Evolutionary conservation across 2,888 invertebrate species (phyloP), one percentile per base, ranked within the genome.

Genomic region (Pristionchus exspectatus): DNA sequence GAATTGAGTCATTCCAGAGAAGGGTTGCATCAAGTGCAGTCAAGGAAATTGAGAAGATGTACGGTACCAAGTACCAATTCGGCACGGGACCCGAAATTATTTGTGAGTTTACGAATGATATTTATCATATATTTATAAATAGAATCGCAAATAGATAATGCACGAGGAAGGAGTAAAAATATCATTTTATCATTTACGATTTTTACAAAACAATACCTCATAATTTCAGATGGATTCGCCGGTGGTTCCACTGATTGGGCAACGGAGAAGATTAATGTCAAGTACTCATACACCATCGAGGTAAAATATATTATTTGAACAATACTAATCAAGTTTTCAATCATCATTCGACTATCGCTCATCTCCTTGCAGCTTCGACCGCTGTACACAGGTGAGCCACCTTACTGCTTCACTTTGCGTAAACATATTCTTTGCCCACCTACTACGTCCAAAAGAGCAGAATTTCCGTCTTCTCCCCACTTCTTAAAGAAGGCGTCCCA

Each of bases 71-170:
- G 84, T 95, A 95, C 85, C 84, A 91, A 38, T 92, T 92, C 88
- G 95, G 94, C 69, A 95, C 95, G 1, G 95, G 95, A 21, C 95
- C 95, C 0, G 94, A 95, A 83, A 94, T 94, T 33, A 94, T 95
- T 84, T 95, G 94, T 95, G 87, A 91, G 93, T 90, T 21, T 1
- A 74, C 4, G 30, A 24, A 72, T 30, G 18, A 44, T 44, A 5
- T 44, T 9, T 44, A 44, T 44, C 44, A 44, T 44, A 9, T 9
- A n/a, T n/a, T n/a, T n/a, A n/a, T n/a, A n/a, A n/a, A n/a, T n/a
- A n/a, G n/a, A n/a, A n/a, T n/a, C n/a, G n/a, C n/a, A n/a, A n/a
- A n/a, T n/a, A n/a, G n/a, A n/a, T n/a, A n/a, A n/a, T n/a, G n/a
- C n/a, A n/a, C n/a, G n/a, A n/a, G n/a, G n/a, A n/a, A n/a, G n/a